These are phyloP conservation scores for Spermophilus dauricus DNA, from an alignment of 2,113 vertebrate species.

Conservation along the genomic window DNA sequence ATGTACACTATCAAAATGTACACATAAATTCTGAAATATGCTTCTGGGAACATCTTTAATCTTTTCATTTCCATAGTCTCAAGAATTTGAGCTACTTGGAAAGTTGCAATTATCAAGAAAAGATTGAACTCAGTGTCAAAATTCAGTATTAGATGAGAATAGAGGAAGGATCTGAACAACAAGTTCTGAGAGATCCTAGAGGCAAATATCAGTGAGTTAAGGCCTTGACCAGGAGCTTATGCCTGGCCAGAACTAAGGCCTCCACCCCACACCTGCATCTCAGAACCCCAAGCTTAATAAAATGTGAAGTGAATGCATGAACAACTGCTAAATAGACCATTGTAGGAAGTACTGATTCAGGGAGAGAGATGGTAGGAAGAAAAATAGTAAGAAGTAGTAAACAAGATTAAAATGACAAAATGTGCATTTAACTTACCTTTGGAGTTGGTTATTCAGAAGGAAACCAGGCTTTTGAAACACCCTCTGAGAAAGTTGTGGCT, in stretches of 20 bases:
- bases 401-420: neutral
- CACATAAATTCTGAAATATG: neutral
- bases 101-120: neutral
- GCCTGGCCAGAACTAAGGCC: neutral
- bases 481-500: neutral
- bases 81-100: neutral
- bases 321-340: neutral
- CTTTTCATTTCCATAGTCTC: neutral
- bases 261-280: neutral
- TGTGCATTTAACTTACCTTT: neutral
- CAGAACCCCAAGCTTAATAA: neutral
- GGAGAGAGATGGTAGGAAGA: neutral
- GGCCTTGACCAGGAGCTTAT: neutral
- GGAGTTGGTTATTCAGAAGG: neutral
- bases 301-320: neutral
- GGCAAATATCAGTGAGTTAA: neutral
- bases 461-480: slow-evolving; percentile 24
- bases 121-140: neutral
- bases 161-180: neutral
- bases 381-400: neutral
- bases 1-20: neutral
- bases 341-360: neutral
- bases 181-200: neutral
- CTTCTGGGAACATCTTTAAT: neutral
- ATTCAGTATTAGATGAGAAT: neutral